phyloP scores from a whole-genome alignment of 2,797 vertebrate species.

The Threskiornis aethiopicus region DNA sequence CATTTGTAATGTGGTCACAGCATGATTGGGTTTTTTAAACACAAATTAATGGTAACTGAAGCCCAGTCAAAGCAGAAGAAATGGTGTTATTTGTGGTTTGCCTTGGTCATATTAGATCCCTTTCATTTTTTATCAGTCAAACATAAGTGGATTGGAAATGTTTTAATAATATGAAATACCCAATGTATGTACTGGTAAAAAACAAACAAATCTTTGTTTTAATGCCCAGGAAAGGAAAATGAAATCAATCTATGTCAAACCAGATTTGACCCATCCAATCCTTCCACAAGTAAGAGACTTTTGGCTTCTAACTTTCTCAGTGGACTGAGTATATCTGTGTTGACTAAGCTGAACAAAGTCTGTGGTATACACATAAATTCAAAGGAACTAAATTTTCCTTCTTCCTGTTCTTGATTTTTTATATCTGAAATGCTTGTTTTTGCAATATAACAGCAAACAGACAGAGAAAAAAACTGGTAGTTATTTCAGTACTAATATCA shows the following conservation, averaged over 20 bases:
- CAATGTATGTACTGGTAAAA: not conserved
- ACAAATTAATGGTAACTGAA: not conserved
- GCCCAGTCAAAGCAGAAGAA: not conserved
- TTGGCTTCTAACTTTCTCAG: not conserved
- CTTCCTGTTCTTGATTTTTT: not conserved
- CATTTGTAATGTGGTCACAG: not conserved
- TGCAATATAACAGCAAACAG: not conserved
- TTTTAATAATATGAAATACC: not conserved
- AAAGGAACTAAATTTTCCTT: not conserved
- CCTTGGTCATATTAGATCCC: not conserved
- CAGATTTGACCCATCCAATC: not conserved
- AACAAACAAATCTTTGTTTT: not conserved
- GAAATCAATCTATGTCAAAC: not conserved
- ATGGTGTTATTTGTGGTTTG: not conserved
- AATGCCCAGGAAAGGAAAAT: not conserved
- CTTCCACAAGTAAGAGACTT: not conserved
- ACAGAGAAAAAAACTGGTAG: not conserved
- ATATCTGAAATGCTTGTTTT: not conserved
- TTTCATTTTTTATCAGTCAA: not conserved
- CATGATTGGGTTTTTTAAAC: not conserved
- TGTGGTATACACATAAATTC: not conserved
- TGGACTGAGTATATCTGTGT: not conserved
- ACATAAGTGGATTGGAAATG: not conserved
- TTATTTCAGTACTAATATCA: not conserved
- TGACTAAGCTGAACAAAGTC: not conserved